phyloP scores from a whole-genome alignment of 2,113 vertebrate genomes.

The Progne subis region DNA sequence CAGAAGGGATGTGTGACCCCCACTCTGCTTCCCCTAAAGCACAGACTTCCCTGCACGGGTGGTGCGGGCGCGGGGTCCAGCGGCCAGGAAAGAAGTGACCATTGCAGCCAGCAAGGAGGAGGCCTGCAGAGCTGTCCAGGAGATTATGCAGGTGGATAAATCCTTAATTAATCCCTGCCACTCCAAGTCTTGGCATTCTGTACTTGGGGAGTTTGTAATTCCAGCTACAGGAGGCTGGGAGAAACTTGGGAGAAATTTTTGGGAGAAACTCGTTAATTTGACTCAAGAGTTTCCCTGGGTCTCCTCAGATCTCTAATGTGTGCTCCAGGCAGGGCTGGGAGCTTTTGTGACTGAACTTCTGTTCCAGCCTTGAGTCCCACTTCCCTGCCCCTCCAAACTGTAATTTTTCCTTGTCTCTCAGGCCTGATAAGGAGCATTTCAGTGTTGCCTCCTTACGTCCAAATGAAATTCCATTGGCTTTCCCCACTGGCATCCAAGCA shows the following conservation, averaged over 20 bases:
- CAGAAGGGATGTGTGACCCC: not conserved
- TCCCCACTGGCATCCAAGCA: not conserved
- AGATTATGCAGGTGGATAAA: constrained; percentile 86
- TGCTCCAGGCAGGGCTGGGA: not conserved
- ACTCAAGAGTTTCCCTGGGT: not conserved
- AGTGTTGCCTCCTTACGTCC: not conserved
- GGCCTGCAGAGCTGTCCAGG: constrained; percentile 85
- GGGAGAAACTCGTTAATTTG: not conserved
- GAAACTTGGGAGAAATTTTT: not conserved
- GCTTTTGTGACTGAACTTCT: not conserved
- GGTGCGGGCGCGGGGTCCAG: constrained; percentile 84
- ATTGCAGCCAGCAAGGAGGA: constrained; percentile 82
- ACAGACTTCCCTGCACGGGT: constrained; percentile 86
- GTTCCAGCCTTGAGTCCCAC: not conserved
- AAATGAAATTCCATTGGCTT: not conserved
- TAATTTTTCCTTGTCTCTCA: not conserved
- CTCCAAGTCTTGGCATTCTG: not conserved
- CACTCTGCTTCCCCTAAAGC: constrained; percentile 60
- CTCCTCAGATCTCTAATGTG: not conserved
- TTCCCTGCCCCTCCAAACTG: not conserved
- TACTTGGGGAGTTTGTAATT: not conserved
- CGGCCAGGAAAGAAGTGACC: constrained; percentile 84
- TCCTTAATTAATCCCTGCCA: not conserved
- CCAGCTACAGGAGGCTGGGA: not conserved
- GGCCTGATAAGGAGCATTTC: not conserved